phyloP scores from a whole-genome alignment of 1,140 invertebrate species.

The Mamestra configurata region DNA sequence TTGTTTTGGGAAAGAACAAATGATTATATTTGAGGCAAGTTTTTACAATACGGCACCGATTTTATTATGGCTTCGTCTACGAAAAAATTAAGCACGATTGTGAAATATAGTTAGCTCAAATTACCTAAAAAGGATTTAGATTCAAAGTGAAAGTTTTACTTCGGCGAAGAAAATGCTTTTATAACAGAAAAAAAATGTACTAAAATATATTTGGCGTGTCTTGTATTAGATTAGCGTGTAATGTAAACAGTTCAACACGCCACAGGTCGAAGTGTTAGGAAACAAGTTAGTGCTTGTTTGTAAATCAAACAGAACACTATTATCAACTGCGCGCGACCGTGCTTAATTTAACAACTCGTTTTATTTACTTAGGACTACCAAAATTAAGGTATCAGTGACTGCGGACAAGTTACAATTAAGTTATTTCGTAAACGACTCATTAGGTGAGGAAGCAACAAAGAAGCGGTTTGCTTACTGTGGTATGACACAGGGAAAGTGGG shows the following conservation, averaged over 20 bases:
- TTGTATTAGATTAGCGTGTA: slow-evolving; percentile 56
- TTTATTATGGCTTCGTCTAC: neutral
- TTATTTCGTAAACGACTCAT: neutral
- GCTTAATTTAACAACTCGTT: slow-evolving; percentile 32
- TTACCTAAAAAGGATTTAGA: neutral
- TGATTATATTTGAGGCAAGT: neutral
- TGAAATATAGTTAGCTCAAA: neutral
- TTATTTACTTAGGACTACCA: slow-evolving; percentile 56
- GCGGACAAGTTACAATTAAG: neutral
- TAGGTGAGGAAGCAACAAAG: neutral
- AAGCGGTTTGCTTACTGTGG: slow-evolving; percentile 17
- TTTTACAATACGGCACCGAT: neutral
- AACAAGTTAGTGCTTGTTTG: slow-evolving; percentile 59
- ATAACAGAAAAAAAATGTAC: neutral
- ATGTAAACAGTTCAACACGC: slow-evolving; percentile 60
- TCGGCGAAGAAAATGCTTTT: neutral
- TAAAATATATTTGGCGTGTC: neutral
- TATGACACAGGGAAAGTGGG: slow-evolving; percentile 70
- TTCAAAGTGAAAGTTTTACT: neutral
- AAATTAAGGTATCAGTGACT: slow-evolving; percentile 44
- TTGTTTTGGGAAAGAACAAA: slow-evolving; percentile 18
- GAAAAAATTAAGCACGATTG: neutral
- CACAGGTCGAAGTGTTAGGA: slow-evolving; percentile 53
- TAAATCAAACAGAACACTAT: slow-evolving; percentile 55
- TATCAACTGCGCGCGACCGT: slow-evolving; percentile 51